phyloP scores from a whole-genome alignment of 2,888 invertebrate genomes.

The Papilio elwesi region DNA sequence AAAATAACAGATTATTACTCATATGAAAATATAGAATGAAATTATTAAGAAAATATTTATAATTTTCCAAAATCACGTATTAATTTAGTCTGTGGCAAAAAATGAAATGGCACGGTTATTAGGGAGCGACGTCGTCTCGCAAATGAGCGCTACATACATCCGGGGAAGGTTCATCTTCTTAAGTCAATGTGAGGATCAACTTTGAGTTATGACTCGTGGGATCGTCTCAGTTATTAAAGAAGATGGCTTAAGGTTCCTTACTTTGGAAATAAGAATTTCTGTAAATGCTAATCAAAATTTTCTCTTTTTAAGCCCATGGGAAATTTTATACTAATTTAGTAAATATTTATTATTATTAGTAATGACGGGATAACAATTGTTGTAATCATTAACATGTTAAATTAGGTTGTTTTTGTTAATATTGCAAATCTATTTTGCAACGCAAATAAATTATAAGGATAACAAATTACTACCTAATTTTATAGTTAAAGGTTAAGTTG shows the following conservation, averaged over 20 bases:
- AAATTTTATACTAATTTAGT: neutral
- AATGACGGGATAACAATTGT: too few species aligned
- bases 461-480: too few species aligned
- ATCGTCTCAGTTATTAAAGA: slow-evolving; percentile 67
- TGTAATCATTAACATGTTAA: too few species aligned
- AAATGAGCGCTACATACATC: slow-evolving; percentile 65
- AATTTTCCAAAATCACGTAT: neutral
- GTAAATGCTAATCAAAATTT: neutral
- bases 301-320: neutral
- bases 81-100: slow-evolving; percentile 15
- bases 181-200: slow-evolving; percentile 75
- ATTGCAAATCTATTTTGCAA: too few species aligned
- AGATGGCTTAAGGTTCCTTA: slow-evolving; percentile 46
- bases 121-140: slow-evolving; percentile 54
- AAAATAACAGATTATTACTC: too few species aligned
- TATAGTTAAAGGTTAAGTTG: too few species aligned
- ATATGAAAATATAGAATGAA: too few species aligned
- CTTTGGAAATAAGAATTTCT: neutral
- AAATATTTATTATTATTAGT: too few species aligned
- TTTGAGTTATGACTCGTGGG: slow-evolving; percentile 68
- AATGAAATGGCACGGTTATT: slow-evolving; percentile 55
- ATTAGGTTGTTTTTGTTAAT: too few species aligned
- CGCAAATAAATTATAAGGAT: too few species aligned
- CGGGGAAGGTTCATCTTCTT: slow-evolving; percentile 71
- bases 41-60: neutral